A percentile compares a stretch with the other conserved stretches of the same genome.
Evolutionary conservation across 2,888 invertebrate species (phyloP).

Genomic region (Philhelius pedissequus): DNA sequence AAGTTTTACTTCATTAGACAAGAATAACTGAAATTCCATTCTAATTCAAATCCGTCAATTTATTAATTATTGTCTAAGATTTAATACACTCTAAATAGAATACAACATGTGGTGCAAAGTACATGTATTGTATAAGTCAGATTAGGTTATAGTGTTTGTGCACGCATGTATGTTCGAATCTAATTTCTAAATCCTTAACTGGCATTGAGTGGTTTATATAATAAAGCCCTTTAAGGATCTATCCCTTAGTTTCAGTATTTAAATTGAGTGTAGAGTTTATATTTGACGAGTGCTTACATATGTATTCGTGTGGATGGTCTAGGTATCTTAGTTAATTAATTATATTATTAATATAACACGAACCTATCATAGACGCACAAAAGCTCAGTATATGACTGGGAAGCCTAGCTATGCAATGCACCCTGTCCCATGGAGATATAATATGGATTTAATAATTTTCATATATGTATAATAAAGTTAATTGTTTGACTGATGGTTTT

Average conservation of each 20-base stretch:
- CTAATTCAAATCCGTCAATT: background rate
- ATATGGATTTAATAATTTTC: background rate
- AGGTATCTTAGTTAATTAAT: background rate
- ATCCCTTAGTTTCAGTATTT: background rate
- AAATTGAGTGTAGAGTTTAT: background rate
- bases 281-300: background rate
- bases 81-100: background rate
- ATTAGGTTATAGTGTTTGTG: background rate
- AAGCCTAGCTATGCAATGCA: no score
- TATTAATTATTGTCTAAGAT: background rate
- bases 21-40: no score
- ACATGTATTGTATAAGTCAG: background rate
- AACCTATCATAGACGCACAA: background rate
- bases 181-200: background rate
- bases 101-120: background rate
- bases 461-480: background rate
- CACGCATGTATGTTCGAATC: background rate
- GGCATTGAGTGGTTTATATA: background rate
- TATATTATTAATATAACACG: background rate
- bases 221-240: background rate
- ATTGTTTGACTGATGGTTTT: background rate
- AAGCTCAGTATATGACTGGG: background rate
- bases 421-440: background rate
- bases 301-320: background rate
- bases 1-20: no score